Evolutionary conservation across 2,888 invertebrate genomes (phyloP).

Genomic region (Heterodera filipjevi): DNA sequence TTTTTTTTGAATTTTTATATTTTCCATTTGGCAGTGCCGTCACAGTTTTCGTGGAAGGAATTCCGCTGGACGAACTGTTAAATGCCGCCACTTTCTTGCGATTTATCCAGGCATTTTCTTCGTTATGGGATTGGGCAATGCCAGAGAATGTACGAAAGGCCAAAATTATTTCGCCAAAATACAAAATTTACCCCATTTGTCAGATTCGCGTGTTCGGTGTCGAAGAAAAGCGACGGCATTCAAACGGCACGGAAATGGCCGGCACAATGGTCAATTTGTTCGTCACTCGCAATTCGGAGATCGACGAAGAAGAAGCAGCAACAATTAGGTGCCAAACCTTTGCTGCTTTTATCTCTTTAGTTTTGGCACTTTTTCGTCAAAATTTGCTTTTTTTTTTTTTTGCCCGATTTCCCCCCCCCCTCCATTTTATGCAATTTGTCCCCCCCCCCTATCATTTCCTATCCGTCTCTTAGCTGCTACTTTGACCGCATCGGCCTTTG

Average conservation of each 20-base stretch:
- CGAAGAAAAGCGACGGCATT: constrained; percentile 11
- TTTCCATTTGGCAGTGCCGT: constrained; percentile 45
- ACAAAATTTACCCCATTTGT: background rate
- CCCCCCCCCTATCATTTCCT: background rate
- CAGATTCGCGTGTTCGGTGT: constrained; percentile 39
- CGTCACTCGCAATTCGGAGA: constrained; percentile 41
- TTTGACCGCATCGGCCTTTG: background rate
- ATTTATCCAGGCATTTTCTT: constrained; percentile 46
- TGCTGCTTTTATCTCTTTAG: background rate
- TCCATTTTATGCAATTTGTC: background rate
- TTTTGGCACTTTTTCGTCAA: background rate
- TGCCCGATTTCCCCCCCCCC: background rate
- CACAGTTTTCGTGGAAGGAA: constrained; percentile 46
- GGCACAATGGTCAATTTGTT: constrained; percentile 43
- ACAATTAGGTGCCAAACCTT: background rate
- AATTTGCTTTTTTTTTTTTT: background rate
- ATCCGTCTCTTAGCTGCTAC: background rate
- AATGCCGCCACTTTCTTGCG: constrained; percentile 54
- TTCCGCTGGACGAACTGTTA: constrained; percentile 56
- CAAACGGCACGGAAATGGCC: constrained; percentile 33
- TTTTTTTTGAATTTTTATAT: background rate
- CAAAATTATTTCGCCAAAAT: background rate
- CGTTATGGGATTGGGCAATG: constrained; percentile 37
- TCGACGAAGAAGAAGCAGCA: constrained; percentile 3
- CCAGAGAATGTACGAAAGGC: constrained; percentile 41